Conservation (phyloP, 2,888 invertebrate species). For the Metacarcinus magister region DNA sequence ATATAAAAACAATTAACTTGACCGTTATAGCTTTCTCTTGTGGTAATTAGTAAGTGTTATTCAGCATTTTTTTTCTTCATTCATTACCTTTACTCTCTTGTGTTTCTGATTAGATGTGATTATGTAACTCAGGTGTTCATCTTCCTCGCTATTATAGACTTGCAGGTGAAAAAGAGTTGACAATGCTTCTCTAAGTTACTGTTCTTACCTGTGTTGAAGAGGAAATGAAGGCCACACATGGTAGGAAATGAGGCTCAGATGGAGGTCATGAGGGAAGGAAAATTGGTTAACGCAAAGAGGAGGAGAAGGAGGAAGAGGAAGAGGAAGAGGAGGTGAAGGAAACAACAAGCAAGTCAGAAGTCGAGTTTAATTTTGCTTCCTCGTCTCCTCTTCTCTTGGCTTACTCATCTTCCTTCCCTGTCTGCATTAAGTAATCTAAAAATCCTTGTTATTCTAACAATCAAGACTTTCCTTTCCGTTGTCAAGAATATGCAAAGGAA, state of each 20-base stretch:
- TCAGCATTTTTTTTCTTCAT: not conserved
- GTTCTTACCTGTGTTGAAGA: not conserved
- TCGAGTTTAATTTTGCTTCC: too few relatives aligned
- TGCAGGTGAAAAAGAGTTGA: not conserved
- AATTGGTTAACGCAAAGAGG: not conserved
- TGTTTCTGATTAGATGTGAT: not conserved
- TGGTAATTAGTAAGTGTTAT: not conserved
- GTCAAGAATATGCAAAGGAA: not conserved
- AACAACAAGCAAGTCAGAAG: not conserved
- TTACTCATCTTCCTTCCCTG: too few relatives aligned
- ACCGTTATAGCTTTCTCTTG: not conserved
- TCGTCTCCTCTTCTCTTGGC: too few relatives aligned
- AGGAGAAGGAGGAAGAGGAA: not conserved
- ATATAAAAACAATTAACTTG: not conserved
- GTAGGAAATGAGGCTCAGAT: not conserved
- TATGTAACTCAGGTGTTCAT: not conserved
- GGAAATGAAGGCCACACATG: constrained; percentile 28
- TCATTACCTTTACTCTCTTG: not conserved
- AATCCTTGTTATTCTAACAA: too few relatives aligned
- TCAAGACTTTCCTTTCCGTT: too few relatives aligned
- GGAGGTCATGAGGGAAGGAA: constrained; percentile 12
- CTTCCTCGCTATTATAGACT: not conserved
- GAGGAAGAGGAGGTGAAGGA: not conserved
- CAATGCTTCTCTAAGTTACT: not conserved
- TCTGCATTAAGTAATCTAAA: too few relatives aligned